Percentiles rank a stretch among this genome's conserved stretches.
Evolutionary conservation across 2,797 vertebrate species (phyloP).

Genomic region (Peromyscus aztecus): DNA sequence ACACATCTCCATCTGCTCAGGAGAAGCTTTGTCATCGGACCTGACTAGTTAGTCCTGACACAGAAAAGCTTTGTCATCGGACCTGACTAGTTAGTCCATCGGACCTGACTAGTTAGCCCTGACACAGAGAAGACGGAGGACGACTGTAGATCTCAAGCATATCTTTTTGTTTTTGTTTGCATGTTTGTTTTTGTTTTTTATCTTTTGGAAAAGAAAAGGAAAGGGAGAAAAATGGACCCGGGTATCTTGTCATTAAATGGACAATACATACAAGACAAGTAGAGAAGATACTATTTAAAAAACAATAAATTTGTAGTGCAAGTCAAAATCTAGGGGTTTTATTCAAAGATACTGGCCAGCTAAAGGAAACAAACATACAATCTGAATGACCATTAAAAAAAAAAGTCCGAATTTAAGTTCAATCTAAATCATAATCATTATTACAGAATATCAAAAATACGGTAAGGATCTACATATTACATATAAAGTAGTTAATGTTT

Average conservation of each 20-base stretch:
- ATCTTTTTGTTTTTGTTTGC: constrained; percentile 58
- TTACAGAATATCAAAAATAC: constrained; percentile 89
- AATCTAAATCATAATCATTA: constrained; percentile 88
- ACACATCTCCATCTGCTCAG: constrained; percentile 7
- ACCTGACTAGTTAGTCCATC: not conserved
- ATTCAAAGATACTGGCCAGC: constrained; percentile 89
- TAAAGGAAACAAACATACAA: constrained; percentile 86
- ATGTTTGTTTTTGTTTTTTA: not conserved
- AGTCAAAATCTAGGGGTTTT: constrained; percentile 89
- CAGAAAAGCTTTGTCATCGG: accelerated
- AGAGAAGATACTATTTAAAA: constrained; percentile 85
- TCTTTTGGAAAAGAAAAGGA: constrained; percentile 68
- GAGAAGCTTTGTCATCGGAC: not conserved
- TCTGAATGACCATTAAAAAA: constrained; percentile 86
- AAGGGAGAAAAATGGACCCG: constrained; percentile 78
- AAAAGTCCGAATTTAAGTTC: constrained; percentile 88
- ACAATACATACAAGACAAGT: constrained; percentile 87
- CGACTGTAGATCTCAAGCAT: constrained; percentile 65
- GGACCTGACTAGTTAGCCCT: no score
- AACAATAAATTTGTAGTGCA: constrained; percentile 90
- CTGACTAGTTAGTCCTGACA: not conserved
- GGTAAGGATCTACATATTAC: constrained; percentile 90
- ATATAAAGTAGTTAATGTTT: constrained; percentile 87
- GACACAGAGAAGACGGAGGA: not conserved
- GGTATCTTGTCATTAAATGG: constrained; percentile 88